phyloP scores from a whole-genome alignment of 2,888 invertebrate species.

The Tetragnatha montana region DNA sequence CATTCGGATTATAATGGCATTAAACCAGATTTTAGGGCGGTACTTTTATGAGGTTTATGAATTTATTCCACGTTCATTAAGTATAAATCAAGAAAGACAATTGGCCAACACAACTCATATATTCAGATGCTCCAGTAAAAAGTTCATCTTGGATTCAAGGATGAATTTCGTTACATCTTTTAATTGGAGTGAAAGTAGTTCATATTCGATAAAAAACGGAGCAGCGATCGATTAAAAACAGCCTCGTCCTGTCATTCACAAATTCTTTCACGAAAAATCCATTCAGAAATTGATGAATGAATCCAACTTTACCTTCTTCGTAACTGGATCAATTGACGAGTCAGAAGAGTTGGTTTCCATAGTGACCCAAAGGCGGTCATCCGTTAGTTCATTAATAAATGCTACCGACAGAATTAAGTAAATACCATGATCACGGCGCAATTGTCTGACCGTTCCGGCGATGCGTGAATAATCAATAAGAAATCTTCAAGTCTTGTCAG shows the following conservation, averaged over 20 bases:
- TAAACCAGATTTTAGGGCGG: too few species aligned
- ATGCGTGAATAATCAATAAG: constrained; percentile 24
- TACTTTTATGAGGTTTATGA: too few species aligned
- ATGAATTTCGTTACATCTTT: neutral
- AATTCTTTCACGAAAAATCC: constrained; percentile 5
- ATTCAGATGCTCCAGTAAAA: neutral
- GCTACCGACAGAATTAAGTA: neutral
- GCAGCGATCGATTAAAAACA: constrained; percentile 10
- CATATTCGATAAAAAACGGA: neutral
- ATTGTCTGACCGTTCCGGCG: neutral
- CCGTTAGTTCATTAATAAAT: constrained; percentile 6
- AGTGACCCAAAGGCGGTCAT: constrained; percentile 7
- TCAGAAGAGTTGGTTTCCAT: neutral
- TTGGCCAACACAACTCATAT: too few species aligned
- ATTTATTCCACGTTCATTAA: too few species aligned
- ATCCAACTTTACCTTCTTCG: neutral
- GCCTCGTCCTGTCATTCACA: neutral
- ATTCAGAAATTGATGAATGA: constrained; percentile 26
- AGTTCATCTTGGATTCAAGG: neutral
- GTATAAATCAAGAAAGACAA: too few species aligned
- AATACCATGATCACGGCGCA: neutral
- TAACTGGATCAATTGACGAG: constrained; percentile 6
- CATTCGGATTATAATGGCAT: too few species aligned
- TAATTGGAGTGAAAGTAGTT: neutral
- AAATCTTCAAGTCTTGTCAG: constrained; percentile 4